Percentiles rank a stretch among this genome's conserved stretches.
These are phyloP conservation scores for Sapajus apella DNA, from an alignment of 2,113 vertebrate species.

Conservation along the genomic window DNA sequence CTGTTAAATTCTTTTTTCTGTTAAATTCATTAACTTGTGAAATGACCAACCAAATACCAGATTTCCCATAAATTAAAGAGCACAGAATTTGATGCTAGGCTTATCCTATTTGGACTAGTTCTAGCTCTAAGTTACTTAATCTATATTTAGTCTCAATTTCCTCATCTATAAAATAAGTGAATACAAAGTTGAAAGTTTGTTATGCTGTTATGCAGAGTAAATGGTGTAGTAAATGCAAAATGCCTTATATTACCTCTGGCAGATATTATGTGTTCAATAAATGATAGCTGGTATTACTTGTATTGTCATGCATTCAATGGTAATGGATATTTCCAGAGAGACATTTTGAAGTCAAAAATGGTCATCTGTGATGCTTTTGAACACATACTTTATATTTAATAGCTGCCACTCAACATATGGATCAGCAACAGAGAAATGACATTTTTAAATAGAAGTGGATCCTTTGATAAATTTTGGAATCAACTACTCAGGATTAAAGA, in stretches of 20 bases:
- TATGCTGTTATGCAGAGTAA: background rate
- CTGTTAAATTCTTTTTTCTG: background rate
- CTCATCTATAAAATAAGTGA: conserved; percentile 32
- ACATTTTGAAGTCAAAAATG: background rate
- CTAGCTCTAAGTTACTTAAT: background rate
- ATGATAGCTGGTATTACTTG: background rate
- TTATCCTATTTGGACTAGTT: background rate
- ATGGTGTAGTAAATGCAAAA: background rate
- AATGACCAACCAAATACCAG: background rate
- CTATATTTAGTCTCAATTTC: background rate
- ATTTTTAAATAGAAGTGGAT: background rate
- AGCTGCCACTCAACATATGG: background rate
- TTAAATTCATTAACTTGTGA: background rate
- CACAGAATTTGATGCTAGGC: background rate
- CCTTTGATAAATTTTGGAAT: background rate
- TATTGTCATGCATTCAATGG: background rate
- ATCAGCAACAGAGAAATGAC: background rate
- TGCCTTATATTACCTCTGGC: background rate
- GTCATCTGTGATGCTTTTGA: background rate
- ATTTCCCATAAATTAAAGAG: background rate
- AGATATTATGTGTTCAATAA: background rate
- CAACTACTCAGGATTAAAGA: background rate
- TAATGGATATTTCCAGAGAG: background rate
- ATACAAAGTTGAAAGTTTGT: background rate
- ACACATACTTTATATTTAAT: conserved; percentile 10